Evolutionary conservation across 1,140 invertebrate genomes (phyloP).

Genomic region (Hycleus phaleratus): DNA sequence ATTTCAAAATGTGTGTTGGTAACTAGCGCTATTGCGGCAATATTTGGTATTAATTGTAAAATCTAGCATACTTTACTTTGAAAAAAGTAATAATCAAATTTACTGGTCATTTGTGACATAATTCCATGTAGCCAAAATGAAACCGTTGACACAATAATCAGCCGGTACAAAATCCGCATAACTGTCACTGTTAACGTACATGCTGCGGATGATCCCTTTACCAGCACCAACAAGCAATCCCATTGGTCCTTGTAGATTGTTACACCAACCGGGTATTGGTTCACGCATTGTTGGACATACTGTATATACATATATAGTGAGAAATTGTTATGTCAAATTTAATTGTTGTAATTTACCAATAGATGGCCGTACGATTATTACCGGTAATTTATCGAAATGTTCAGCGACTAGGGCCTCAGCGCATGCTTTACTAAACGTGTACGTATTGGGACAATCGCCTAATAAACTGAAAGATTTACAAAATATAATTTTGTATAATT

Average conservation of each 20-base stretch:
- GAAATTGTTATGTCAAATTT: neutral
- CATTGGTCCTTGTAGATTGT: slow-evolving; percentile 84
- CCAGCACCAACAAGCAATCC: slow-evolving; percentile 70
- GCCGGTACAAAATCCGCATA: slow-evolving; percentile 82
- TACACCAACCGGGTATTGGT: slow-evolving; percentile 82
- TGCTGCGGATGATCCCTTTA: slow-evolving; percentile 76
- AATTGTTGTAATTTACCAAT: slow-evolving; percentile 19
- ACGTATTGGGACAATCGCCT: slow-evolving; percentile 65
- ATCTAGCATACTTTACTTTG: too few relatives aligned
- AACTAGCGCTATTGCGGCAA: too few relatives aligned
- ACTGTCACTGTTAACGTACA: slow-evolving; percentile 68
- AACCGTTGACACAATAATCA: slow-evolving; percentile 68
- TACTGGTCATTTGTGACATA: neutral
- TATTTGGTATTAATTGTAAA: too few relatives aligned
- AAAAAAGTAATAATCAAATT: too few relatives aligned
- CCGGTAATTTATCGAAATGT: slow-evolving; percentile 25
- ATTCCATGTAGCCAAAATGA: slow-evolving; percentile 53
- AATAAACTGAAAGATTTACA: slow-evolving; percentile 14
- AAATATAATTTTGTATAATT: neutral
- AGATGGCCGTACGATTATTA: slow-evolving; percentile 51
- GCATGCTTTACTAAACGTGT: slow-evolving; percentile 86
- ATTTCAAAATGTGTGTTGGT: too few relatives aligned
- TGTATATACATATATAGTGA: neutral
- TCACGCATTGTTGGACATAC: slow-evolving; percentile 59
- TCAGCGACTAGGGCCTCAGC: slow-evolving; percentile 52